Base-by-base conservation (phyloP, 2,113 vertebrate genomes). In the Alosa alosa region DNA sequence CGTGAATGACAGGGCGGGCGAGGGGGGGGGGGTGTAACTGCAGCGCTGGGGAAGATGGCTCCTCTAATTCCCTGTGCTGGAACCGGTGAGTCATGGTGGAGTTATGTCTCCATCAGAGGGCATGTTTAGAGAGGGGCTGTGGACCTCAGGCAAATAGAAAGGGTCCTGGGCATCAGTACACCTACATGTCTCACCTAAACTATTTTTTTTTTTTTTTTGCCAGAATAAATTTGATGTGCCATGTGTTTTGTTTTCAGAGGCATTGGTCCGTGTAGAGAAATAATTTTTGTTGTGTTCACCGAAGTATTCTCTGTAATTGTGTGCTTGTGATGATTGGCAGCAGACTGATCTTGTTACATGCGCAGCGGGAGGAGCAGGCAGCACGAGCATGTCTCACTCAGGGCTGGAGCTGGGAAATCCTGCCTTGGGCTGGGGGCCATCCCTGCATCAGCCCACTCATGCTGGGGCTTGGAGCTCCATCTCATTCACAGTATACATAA, bases 101-200 rank as follows among this genome's bases (percentile, higher is more conserved):
- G 17, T 85, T 46, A 88, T 85, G 82, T 85, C 84, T 84, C 88
- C 82, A 86, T 89, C 85, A 85, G 81, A 87, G 85, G 86, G 88
- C 60, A 72, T 87, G 81, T 88, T 87, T 88, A 64, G 82, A 90
- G 45, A 83, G 84, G 81, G 81, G 60, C 85, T 87, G 87, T 84
- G 41, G 86, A 36, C 81, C 87, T 46, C 78, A 17, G 86, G 55
- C 86, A 81, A 6, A 13, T 6, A 17, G 20, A 22, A 60, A 60
- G 20, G 60, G 72, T 39, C 25, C 3, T 36, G 36, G 13, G 13
- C 11, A 78, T 2, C 36, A 39, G 10, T 10, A 78, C 11, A 78
- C 31, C 36, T 39, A 75, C 31, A 5, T 39, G 36, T 75, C 3
- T n/a, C 60, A 68, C 60, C 31, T 68, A 1, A 9, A 5, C 55